Conservation (phyloP, 2,888 invertebrate species). For the Allacma fusca region DNA sequence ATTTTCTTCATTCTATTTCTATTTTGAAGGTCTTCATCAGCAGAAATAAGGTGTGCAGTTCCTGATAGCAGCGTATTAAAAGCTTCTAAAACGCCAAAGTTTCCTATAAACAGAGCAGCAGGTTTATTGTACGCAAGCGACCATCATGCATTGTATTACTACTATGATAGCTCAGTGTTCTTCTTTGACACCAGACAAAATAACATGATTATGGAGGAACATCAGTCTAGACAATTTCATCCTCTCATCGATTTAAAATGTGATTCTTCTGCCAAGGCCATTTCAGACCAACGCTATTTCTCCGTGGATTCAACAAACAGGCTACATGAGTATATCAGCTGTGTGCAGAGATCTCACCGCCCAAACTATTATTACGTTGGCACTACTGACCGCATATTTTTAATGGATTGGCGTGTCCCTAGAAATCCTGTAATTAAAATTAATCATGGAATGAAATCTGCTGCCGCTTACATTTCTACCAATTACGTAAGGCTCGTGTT, state of each 20-base stretch:
- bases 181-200: conserved; percentile 50
- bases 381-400: conserved; percentile 51
- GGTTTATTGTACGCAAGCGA: conserved; percentile 47
- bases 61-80: background rate
- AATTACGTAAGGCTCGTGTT: too few species aligned
- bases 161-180: conserved; percentile 48
- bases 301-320: background rate
- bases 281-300: conserved; percentile 52
- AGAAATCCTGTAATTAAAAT: conserved; percentile 53
- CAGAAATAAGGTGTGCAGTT: background rate
- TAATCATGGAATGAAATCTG: conserved; percentile 56
- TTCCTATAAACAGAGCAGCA: conserved; percentile 50
- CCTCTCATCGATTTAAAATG: conserved; percentile 48
- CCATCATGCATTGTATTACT: conserved; percentile 44
- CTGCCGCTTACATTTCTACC: conserved; percentile 51
- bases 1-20: background rate
- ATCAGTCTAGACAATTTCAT: background rate
- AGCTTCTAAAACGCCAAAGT: conserved; percentile 34
- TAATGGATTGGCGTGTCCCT: conserved; percentile 59
- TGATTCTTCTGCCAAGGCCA: conserved; percentile 31
- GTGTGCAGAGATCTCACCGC: conserved; percentile 46
- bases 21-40: background rate
- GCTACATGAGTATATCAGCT: conserved; percentile 52
- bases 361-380: conserved; percentile 58
- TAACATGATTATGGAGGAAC: conserved; percentile 9